Conservation (phyloP, 1,140 invertebrate species). For the Tribolium madens region DNA sequence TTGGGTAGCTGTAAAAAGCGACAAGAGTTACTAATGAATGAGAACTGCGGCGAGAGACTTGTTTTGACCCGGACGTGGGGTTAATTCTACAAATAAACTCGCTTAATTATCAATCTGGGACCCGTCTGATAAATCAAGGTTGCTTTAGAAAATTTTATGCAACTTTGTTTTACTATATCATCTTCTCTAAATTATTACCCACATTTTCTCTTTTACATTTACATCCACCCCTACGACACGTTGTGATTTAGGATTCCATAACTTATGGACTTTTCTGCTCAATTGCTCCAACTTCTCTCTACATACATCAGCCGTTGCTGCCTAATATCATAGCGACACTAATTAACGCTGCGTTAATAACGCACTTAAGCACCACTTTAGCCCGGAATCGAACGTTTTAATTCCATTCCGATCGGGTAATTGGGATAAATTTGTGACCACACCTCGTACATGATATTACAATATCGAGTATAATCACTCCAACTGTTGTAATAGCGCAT, state of each 20-base stretch:
- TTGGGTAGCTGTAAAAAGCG: constrained; percentile 47
- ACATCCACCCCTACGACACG: constrained; percentile 27
- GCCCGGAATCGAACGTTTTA: background rate
- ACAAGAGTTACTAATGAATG: constrained; percentile 51
- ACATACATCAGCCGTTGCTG: constrained; percentile 16
- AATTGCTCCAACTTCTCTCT: constrained; percentile 16
- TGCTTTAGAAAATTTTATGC: constrained; percentile 33
- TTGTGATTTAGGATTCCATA: constrained; percentile 43
- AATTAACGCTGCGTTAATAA: too few species aligned
- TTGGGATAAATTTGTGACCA: constrained; percentile 33
- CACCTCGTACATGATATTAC: constrained; percentile 27
- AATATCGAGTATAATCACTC: constrained; percentile 37
- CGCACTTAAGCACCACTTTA: constrained; percentile 1
- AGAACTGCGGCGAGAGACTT: constrained; percentile 48
- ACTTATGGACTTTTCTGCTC: constrained; percentile 38
- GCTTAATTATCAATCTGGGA: constrained; percentile 50
- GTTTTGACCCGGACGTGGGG: constrained; percentile 50
- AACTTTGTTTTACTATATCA: constrained; percentile 34
- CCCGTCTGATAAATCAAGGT: constrained; percentile 41
- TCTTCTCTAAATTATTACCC: constrained; percentile 23
- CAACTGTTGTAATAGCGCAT: constrained; percentile 23
- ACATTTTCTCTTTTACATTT: constrained; percentile 35
- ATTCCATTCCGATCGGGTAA: background rate
- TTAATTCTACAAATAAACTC: constrained; percentile 52
- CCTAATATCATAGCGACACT: constrained; percentile 8